phyloP scores from a whole-genome alignment of 2,113 vertebrate genomes.

The Sakesphorus luctuosus region DNA sequence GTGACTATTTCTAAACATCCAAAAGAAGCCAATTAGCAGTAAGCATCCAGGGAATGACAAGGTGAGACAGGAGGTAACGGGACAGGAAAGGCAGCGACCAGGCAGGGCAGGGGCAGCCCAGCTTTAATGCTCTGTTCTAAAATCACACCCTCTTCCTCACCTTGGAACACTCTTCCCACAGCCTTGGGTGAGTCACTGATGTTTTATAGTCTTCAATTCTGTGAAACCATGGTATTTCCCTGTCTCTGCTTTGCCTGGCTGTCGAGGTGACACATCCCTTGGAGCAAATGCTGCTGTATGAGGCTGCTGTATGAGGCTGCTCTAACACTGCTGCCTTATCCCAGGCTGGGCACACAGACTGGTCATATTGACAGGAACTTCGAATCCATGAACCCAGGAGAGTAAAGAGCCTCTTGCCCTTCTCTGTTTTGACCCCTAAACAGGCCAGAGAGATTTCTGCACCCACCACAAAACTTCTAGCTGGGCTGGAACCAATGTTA shows the following conservation, averaged over 20 bases:
- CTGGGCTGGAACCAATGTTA: not conserved
- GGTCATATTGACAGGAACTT: not conserved
- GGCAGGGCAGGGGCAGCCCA: not conserved
- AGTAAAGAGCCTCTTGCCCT: not conserved
- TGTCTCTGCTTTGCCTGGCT: not conserved
- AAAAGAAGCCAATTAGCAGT: not conserved
- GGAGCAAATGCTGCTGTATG: not conserved
- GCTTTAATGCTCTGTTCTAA: not conserved
- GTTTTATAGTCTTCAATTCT: not conserved
- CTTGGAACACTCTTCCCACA: conserved; percentile 42
- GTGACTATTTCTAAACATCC: not conserved
- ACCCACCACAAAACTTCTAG: not conserved
- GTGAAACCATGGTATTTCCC: not conserved
- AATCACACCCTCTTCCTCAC: conserved; percentile 5
- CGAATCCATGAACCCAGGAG: not conserved
- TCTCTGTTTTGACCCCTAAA: not conserved
- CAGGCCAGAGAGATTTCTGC: not conserved
- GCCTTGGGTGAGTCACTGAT: not conserved
- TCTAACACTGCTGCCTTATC: not conserved
- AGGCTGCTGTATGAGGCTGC: not conserved
- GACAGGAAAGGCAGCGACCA: not conserved
- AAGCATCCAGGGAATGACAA: not conserved
- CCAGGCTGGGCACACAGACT: not conserved
- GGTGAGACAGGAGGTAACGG: not conserved
- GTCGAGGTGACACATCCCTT: not conserved